phyloP scores from a whole-genome alignment of 2,113 vertebrate genomes.

The Sylvilagus bachmani region DNA sequence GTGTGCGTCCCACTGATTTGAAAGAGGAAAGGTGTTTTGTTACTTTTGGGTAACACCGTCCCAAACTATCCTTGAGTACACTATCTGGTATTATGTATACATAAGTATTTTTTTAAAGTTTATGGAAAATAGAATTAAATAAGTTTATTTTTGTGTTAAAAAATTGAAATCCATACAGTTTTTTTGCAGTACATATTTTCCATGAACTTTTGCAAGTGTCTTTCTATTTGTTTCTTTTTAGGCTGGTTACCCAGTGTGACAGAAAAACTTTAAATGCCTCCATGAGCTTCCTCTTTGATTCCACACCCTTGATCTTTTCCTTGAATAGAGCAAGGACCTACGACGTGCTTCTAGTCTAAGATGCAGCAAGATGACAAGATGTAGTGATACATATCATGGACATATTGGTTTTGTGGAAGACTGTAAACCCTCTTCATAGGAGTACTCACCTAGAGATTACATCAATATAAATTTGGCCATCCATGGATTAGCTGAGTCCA shows the following conservation, averaged over 20 bases:
- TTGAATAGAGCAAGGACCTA: neutral
- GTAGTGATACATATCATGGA: neutral
- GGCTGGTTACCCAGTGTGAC: neutral
- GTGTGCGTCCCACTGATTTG: neutral
- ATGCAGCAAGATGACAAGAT: neutral
- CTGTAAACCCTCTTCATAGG: neutral
- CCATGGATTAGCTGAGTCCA: neutral
- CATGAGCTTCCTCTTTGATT: neutral
- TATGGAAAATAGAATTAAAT: no score
- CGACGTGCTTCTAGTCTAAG: neutral
- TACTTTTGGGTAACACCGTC: neutral
- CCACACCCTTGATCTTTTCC: neutral
- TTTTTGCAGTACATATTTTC: no score
- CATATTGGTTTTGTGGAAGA: neutral
- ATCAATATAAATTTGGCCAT: neutral
- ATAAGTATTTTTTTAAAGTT: no score
- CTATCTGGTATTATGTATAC: neutral
- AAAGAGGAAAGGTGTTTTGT: neutral
- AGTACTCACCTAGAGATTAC: neutral
- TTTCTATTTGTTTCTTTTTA: conserved; percentile 2
- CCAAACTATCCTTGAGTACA: neutral
- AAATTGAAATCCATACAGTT: no score
- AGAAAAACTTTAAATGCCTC: neutral
- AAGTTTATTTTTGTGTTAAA: no score
- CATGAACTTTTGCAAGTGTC: no score